Evolutionary conservation across 2,888 invertebrate genomes (phyloP).

Genomic region (Archips crataeganus): DNA sequence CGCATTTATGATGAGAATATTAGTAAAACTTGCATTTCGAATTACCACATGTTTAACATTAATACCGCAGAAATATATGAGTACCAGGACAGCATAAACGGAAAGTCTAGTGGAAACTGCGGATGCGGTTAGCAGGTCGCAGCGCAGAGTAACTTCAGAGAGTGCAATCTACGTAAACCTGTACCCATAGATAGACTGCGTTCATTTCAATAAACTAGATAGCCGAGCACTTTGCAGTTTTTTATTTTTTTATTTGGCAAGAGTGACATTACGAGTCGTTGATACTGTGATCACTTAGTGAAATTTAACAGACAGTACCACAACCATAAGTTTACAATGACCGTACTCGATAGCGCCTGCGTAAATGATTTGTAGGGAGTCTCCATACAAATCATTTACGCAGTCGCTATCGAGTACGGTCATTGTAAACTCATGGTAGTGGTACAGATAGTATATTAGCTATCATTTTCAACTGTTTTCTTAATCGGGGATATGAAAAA

Average conservation of each 20-base stretch:
- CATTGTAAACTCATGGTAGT: too few species aligned
- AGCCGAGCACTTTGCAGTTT: background rate
- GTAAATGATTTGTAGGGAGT: too few species aligned
- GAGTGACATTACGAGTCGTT: background rate
- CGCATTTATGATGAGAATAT: too few species aligned
- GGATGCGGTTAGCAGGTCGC: constrained; percentile 29
- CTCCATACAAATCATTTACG: too few species aligned
- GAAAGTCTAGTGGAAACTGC: constrained; percentile 13
- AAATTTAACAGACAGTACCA: background rate
- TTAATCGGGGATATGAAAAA: background rate
- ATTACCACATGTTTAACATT: too few species aligned
- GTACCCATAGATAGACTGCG: background rate
- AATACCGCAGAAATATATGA: constrained; percentile 21
- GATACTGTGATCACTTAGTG: background rate
- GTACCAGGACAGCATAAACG: constrained; percentile 23
- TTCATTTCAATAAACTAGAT: constrained; percentile 11
- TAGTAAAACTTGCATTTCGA: too few species aligned
- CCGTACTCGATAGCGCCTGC: too few species aligned
- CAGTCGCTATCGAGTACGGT: too few species aligned
- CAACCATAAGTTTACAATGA: too few species aligned
- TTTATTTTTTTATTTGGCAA: background rate
- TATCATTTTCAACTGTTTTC: too few species aligned
- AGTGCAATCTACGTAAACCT: constrained; percentile 5
- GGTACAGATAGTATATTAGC: too few species aligned
- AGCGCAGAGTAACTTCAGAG: constrained; percentile 17